Percentiles rank a stretch among this genome's conserved stretches.
phyloP scores from a whole-genome alignment of 2,113 vertebrate genomes.

The Psilopogon haemacephalus region DNA sequence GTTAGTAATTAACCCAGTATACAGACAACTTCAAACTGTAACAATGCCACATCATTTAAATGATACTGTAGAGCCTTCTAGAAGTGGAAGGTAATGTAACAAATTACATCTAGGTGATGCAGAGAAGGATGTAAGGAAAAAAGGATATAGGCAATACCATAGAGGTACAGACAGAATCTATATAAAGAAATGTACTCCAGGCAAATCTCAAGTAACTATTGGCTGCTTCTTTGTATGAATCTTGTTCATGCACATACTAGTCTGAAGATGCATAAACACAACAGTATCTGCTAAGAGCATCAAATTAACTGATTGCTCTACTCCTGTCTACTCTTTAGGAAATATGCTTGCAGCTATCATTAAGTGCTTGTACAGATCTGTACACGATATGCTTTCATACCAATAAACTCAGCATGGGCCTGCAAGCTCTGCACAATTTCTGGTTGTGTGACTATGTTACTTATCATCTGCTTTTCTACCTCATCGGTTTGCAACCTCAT shows the following conservation, averaged over 20 bases:
- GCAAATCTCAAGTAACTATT: not conserved
- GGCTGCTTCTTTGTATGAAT: not conserved
- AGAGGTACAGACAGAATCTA: not conserved
- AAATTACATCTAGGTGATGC: not conserved
- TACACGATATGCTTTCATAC: not conserved
- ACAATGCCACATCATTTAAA: not conserved
- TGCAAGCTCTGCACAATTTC: not conserved
- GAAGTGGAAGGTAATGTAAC: not conserved
- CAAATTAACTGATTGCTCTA: not conserved
- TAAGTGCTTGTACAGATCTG: not conserved
- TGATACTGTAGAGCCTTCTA: not conserved
- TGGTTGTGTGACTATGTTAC: not conserved
- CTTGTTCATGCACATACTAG: not conserved
- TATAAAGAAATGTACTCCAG: not conserved
- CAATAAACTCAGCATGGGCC: not conserved
- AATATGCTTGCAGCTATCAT: not conserved
- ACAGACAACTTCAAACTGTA: not conserved
- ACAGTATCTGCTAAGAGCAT: not conserved
- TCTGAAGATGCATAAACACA: not conserved
- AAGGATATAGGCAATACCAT: not conserved
- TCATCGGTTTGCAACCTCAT: not conserved
- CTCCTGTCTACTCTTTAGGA: not conserved
- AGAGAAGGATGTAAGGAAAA: not conserved
- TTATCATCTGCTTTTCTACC: not conserved
- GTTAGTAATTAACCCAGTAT: not conserved